Percentiles rank a stretch among this genome's conserved stretches.
Conservation (phyloP, 2,797 vertebrate species). For the Protosalanx chinensis region DNA sequence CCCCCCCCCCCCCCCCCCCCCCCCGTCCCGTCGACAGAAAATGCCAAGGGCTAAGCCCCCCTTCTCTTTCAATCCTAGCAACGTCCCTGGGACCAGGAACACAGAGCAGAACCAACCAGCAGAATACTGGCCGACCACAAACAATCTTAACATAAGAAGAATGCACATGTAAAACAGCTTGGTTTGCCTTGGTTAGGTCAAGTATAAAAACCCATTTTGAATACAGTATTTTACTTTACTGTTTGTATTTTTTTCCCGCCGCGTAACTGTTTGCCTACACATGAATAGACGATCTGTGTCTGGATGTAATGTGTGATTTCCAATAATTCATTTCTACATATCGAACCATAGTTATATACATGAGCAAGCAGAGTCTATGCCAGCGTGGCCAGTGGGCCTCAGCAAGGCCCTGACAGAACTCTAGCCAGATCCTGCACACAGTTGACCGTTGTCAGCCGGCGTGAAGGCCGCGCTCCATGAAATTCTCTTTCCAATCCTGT, state of each 20-base stretch:
- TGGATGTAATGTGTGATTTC: not conserved
- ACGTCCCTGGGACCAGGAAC: slow-evolving; percentile 66
- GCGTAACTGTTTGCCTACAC: slow-evolving; percentile 53
- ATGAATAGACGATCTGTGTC: slow-evolving; percentile 33
- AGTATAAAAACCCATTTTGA: not conserved
- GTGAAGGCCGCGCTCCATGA: slow-evolving; percentile 69
- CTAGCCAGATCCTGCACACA: slow-evolving; percentile 56
- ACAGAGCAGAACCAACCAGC: slow-evolving; percentile 39
- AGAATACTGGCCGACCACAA: slow-evolving; percentile 30
- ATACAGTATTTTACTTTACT: not conserved
- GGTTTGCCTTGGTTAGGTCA: not conserved
- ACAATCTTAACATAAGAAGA: slow-evolving; percentile 51
- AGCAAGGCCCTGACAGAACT: slow-evolving; percentile 44
- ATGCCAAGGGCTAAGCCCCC: too few relatives aligned
- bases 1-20: too few relatives aligned
- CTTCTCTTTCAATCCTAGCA: too few relatives aligned
- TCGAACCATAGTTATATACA: not conserved
- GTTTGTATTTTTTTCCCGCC: slow-evolving; percentile 7
- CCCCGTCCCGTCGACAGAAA: too few relatives aligned
- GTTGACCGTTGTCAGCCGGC: slow-evolving; percentile 67
- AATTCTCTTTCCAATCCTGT: slow-evolving; percentile 70
- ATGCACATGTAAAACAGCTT: slow-evolving; percentile 19
- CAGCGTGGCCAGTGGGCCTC: too few relatives aligned
- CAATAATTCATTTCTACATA: not conserved
- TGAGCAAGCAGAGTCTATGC: too few relatives aligned